A percentile compares a stretch with the other conserved stretches of the same genome.
Conservation (phyloP, 2,113 vertebrate genomes). For the Sapajus apella region DNA sequence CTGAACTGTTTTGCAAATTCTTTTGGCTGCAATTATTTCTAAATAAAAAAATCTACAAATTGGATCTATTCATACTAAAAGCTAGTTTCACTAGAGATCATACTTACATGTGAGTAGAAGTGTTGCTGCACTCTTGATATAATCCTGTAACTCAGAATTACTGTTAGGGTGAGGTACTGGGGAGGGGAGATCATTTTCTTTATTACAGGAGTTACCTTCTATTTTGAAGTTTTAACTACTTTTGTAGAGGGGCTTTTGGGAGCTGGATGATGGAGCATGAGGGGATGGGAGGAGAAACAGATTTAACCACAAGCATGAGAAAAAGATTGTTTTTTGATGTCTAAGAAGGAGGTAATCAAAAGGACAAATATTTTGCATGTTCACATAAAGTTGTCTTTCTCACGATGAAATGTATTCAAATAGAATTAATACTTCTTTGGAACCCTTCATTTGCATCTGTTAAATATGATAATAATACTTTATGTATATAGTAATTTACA, state of each 20-base stretch:
- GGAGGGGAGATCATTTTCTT: neutral
- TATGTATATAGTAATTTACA: constrained; percentile 50
- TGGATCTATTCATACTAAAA: neutral
- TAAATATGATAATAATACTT: constrained; percentile 55
- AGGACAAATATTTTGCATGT: constrained; percentile 25
- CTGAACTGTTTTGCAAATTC: neutral
- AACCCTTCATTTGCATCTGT: constrained; percentile 41
- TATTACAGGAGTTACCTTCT: neutral
- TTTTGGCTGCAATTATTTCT: neutral
- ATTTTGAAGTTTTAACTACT: constrained; percentile 3
- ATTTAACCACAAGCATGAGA: neutral
- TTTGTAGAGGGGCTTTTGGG: neutral
- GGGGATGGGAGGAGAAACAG: neutral
- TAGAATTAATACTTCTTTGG: constrained; percentile 43
- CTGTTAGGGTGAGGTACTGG: neutral
- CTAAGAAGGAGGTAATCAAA: neutral
- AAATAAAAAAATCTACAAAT: neutral
- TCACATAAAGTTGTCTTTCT: constrained; percentile 46
- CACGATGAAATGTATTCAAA: constrained; percentile 27
- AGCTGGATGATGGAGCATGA: neutral
- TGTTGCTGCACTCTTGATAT: neutral
- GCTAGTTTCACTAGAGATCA: neutral
- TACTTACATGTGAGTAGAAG: neutral
- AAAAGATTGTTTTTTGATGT: neutral
- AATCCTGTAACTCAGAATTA: neutral